A percentile compares a stretch with the other conserved stretches of the same genome.
Conservation (phyloP, 1,140 invertebrate genomes). For the Euwallacea fornicatus region DNA sequence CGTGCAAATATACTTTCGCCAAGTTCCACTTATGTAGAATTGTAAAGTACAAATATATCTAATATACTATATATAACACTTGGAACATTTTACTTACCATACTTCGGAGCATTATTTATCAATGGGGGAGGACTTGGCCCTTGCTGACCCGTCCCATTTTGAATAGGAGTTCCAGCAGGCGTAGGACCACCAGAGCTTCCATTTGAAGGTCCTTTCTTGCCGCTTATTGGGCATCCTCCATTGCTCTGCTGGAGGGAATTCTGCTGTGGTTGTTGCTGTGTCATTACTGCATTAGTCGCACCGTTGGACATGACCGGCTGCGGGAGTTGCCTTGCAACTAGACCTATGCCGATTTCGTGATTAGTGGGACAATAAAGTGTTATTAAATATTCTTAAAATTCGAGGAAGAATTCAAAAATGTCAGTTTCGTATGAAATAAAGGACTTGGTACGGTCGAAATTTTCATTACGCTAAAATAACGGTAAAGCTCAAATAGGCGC, state of each 20-base stretch:
- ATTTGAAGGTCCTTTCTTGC: constrained; percentile 39
- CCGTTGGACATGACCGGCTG: constrained; percentile 35
- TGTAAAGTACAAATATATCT: no score
- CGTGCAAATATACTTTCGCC: neutral
- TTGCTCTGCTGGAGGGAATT: constrained; percentile 29
- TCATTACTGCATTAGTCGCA: constrained; percentile 17
- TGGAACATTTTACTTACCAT: constrained; percentile 36
- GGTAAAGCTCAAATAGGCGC: no score
- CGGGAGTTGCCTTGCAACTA: constrained; percentile 34
- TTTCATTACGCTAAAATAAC: no score
- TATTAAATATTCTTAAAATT: no score
- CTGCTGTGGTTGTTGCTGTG: constrained; percentile 29
- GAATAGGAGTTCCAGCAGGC: constrained; percentile 45
- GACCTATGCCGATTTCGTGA: constrained; percentile 2
- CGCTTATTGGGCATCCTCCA: neutral
- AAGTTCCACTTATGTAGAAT: no score
- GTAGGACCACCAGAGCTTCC: constrained; percentile 45
- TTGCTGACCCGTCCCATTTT: constrained; percentile 29
- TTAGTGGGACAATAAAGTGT: no score
- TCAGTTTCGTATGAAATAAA: no score
- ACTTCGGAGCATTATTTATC: constrained; percentile 46
- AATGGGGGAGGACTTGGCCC: constrained; percentile 34
- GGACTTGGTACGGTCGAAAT: no score
- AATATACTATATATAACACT: no score
- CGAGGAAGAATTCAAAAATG: no score